Evolutionary conservation across 2,113 vertebrate genomes (phyloP), one percentile per base, ranked within the genome.

Genomic region (Psammodynastes pulverulentus): DNA sequence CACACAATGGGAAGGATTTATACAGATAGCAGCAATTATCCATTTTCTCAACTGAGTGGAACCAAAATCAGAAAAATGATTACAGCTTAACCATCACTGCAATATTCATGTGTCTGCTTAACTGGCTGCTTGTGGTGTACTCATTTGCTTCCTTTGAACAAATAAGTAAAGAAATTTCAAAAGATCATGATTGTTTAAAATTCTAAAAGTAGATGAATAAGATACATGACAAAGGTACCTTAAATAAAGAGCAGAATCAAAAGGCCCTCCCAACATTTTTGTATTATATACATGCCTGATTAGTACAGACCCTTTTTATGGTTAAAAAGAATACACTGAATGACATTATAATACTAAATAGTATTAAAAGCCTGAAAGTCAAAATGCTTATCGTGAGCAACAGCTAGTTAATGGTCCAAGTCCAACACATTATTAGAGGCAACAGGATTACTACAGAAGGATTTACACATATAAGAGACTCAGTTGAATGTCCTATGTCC

Each of bases 71-170:
- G 94, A 95, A 95, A 96, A 97, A 93, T 51, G 0, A 96, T 94
- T 96, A 89, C 94, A 95, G 91, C 93, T 96, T 88, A 88, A 94
- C 94, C 93, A 94, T 93, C 87, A 86, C 88, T 96, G 90, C 87
- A 97, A 96, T 96, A 96, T 95, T 96, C 95, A 95, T 94, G 94
- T 95, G 95, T 85, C 95, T 94, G 92, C 92, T 95, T 96, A 96
- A 96, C 95, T 96, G 94, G 93, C 90, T 88, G 95, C 88, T 89
- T 93, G 89, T 87, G 85, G 96, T 97, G 93, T 88, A 91, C 92
- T 62, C 92, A 96, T 96, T 97, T 97, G 84, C 96, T 97, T 96
- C 94, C 92, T 95, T 96, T 95, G 94, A 96, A 95, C 86, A 97
- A 95, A 94, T 91, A 43, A 96, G 96, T 90, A 96, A 94, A 89